These are phyloP conservation scores for Sciaenops ocellatus DNA, from an alignment of 2,797 vertebrate species.

Conservation along the genomic window DNA sequence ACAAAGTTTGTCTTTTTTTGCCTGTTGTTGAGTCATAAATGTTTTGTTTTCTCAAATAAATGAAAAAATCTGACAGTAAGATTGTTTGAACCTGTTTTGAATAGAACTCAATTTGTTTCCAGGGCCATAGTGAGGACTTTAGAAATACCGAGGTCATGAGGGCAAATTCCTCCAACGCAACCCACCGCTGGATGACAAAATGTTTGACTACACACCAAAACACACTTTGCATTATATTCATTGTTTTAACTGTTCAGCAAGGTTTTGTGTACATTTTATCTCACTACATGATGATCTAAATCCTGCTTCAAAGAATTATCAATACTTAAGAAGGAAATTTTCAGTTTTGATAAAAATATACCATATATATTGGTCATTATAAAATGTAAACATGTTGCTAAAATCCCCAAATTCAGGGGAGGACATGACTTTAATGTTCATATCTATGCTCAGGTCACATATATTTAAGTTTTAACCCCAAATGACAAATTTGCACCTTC, in stretches of 20 bases:
- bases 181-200: background rate
- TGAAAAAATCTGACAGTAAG: background rate
- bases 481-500: background rate
- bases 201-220: background rate
- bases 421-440: background rate
- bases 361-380: background rate
- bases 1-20: background rate
- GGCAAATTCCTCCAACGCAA: constrained; percentile 5
- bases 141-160: constrained; percentile 15
- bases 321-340: no score
- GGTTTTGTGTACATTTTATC: background rate
- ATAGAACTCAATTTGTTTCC: background rate
- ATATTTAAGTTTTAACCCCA: background rate
- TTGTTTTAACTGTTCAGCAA: background rate
- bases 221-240: background rate
- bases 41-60: background rate
- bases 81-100: constrained; percentile 9
- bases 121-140: background rate
- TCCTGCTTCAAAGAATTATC: background rate
- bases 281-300: background rate
- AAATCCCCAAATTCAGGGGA: background rate
- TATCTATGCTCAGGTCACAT: background rate
- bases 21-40: background rate
- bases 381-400: background rate
- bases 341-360: no score